Conservation (phyloP, 2,113 vertebrate species). For the Oryzias melastigma region DNA sequence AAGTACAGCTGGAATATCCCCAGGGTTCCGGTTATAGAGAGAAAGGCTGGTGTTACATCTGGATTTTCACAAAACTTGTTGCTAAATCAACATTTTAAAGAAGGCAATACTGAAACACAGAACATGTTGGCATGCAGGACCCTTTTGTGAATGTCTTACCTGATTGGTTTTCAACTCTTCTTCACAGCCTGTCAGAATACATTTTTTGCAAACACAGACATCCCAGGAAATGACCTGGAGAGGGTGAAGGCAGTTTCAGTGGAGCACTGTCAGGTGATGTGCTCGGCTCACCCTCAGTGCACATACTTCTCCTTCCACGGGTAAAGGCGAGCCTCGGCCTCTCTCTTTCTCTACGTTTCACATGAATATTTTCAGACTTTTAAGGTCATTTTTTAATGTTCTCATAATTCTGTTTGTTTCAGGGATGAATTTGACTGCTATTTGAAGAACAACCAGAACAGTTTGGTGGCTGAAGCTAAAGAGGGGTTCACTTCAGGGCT, state of each 20-base stretch:
- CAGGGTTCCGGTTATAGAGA: conserved; percentile 15
- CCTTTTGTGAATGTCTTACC: not conserved
- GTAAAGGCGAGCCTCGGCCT: conserved; percentile 3
- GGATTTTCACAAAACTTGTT: conserved; percentile 52
- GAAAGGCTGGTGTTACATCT: conserved; percentile 13
- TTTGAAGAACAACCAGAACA: conserved; percentile 42
- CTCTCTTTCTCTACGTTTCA: too few relatives aligned
- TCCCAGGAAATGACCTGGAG: conserved; percentile 1
- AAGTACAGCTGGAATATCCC: conserved; percentile 56
- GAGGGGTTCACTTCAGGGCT: conserved; percentile 44
- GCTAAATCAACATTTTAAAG: not conserved
- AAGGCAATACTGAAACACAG: conserved; percentile 14
- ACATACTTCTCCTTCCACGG: conserved; percentile 56
- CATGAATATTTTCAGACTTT: not conserved
- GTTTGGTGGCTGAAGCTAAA: not conserved
- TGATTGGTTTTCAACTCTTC: not conserved
- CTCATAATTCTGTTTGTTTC: not conserved
- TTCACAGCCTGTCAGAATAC: conserved; percentile 36
- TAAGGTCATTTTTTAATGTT: not conserved
- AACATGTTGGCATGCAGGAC: not conserved
- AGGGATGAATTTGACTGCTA: conserved; percentile 35
- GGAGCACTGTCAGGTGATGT: conserved; percentile 61
- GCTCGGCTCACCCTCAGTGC: conserved; percentile 54
- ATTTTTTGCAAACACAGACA: conserved; percentile 36
- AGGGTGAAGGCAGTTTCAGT: conserved; percentile 18